phyloP scores from a whole-genome alignment of 2,888 invertebrate species.

The Pardosa pseudoannulata region DNA sequence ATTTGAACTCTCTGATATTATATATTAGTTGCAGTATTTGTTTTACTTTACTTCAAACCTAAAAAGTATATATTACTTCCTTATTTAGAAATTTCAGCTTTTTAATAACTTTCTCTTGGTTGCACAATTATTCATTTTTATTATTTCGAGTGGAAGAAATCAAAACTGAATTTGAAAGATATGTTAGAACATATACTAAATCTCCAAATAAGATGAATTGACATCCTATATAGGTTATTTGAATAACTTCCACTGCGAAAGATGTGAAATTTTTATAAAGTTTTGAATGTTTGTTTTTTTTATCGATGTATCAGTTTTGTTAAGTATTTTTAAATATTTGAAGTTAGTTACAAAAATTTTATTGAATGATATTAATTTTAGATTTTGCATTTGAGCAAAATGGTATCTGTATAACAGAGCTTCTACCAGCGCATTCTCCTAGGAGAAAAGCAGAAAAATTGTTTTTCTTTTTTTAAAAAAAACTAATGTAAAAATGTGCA shows the following conservation, averaged over 20 bases:
- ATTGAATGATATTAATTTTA: background rate
- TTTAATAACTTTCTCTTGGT: background rate
- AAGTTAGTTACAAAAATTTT: too few relatives aligned
- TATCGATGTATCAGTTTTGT: background rate
- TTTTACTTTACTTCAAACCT: too few relatives aligned
- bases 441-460: background rate
- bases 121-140: too few relatives aligned
- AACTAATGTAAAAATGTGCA: conserved; percentile 40
- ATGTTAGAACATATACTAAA: too few relatives aligned
- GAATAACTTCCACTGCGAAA: too few relatives aligned
- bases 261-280: too few relatives aligned
- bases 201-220: too few relatives aligned
- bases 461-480: conserved; percentile 1
- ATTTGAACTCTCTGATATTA: too few relatives aligned
- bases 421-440: background rate
- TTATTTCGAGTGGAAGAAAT: background rate
- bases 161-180: too few relatives aligned
- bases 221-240: too few relatives aligned
- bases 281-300: background rate
- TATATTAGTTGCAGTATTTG: too few relatives aligned
- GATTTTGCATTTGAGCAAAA: background rate
- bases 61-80: background rate
- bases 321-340: background rate
- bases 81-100: conserved; percentile 14
- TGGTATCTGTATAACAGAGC: conserved; percentile 44